A percentile compares a stretch with the other conserved stretches of the same genome.
Evolutionary conservation across 53 echinoderm and acorn worm species (phyloP).

Genomic region (Luidia sarsii): DNA sequence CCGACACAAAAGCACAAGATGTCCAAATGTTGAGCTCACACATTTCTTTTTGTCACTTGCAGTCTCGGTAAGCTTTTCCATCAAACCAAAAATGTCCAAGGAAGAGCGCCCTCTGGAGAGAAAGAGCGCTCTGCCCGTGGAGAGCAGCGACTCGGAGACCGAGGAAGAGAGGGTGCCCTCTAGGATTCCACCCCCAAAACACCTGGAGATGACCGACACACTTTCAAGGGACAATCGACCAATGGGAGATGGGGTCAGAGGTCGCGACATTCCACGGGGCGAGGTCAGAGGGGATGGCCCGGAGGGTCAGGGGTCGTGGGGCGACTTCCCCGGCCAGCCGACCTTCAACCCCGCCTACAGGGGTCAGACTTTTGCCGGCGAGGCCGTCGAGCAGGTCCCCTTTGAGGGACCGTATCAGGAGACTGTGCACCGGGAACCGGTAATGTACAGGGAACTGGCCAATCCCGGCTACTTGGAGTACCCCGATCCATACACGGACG

Average conservation of each 20-base stretch:
- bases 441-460: neutral
- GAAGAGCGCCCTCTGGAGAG: constrained; percentile 75
- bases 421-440: neutral
- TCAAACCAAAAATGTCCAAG: constrained; percentile 76
- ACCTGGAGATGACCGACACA: constrained; percentile 19
- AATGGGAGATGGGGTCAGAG: constrained; percentile 4
- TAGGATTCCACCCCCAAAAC: constrained; percentile 29
- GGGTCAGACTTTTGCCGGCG: constrained; percentile 3
- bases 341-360: constrained; percentile 32
- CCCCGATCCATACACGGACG: constrained; percentile 32
- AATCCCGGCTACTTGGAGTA: constrained; percentile 11
- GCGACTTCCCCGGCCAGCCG: constrained; percentile 34
- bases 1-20: no score
- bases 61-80: constrained; percentile 96
- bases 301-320: constrained; percentile 39
- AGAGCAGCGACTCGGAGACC: constrained; percentile 77
- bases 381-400: neutral
- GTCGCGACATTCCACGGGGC: constrained; percentile 29
- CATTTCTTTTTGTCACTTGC: neutral
- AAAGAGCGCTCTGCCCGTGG: constrained; percentile 85
- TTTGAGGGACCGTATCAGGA: constrained; percentile 19
- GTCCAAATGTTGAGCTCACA: no score
- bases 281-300: constrained; percentile 13
- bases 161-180: constrained; percentile 51
- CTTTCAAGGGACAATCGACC: neutral